phyloP scores from a whole-genome alignment of 92 coral and sea anemone genomes.

The Micromussa lordhowensis region DNA sequence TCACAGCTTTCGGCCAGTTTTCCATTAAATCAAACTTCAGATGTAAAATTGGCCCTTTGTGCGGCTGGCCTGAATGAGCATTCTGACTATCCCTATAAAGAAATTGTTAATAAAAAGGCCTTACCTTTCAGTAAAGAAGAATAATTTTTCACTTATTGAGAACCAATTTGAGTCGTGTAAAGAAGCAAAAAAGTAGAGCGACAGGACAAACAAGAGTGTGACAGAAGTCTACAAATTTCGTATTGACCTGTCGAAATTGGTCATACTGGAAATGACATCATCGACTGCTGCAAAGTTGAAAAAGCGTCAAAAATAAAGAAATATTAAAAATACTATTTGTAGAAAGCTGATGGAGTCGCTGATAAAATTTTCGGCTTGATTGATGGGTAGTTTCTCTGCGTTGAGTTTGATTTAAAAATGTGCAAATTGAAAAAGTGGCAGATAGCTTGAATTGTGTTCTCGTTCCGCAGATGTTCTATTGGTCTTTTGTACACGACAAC shows the following conservation, averaged over 20 bases:
- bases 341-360: background rate
- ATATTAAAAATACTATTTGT: background rate
- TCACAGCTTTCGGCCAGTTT: background rate
- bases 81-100: background rate
- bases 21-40: background rate
- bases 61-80: background rate
- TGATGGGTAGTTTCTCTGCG: too few relatives aligned
- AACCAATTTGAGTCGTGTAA: background rate
- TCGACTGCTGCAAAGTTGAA: too few relatives aligned
- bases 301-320: background rate
- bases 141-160: background rate
- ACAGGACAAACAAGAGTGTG: background rate
- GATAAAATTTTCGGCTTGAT: background rate
- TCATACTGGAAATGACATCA: too few relatives aligned
- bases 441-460: background rate
- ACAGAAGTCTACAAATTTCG: background rate
- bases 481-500: slow-evolving; percentile 9
- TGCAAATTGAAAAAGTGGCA: background rate
- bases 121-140: slow-evolving; percentile 11
- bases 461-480: slow-evolving; percentile 16
- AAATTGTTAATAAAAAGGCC: background rate
- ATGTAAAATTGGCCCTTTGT: background rate
- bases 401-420: background rate
- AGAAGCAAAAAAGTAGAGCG: background rate
- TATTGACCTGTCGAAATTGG: background rate